Conservation (phyloP, 2,113 vertebrate genomes). For the Acanthochromis polyacanthus region DNA sequence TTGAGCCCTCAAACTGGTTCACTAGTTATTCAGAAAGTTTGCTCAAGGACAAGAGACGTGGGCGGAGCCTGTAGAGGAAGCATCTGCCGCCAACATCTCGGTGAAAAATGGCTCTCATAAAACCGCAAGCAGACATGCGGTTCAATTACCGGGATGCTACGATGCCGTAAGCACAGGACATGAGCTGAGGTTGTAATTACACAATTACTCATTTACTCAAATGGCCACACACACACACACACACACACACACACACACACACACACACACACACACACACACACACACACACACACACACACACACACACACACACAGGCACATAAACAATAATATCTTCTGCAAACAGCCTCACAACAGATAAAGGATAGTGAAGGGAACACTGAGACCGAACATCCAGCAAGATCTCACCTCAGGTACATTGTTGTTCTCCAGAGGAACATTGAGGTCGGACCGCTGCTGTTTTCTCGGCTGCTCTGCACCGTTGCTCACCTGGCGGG, state of each 20-base stretch:
- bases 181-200: conserved; percentile 67
- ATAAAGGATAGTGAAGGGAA: conserved; percentile 25
- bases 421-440: conserved; percentile 95
- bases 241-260: conserved; percentile 6
- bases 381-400: conserved; percentile 9
- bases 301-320: not conserved
- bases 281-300: not conserved
- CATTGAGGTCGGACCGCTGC: conserved; percentile 97
- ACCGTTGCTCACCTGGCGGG: conserved; percentile 89
- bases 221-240: conserved; percentile 6
- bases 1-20: conserved; percentile 5
- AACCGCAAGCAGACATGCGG: conserved; percentile 40
- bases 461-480: conserved; percentile 94
- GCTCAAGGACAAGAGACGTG: conserved; percentile 40
- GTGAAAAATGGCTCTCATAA: conserved; percentile 71
- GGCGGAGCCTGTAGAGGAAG: conserved; percentile 25
- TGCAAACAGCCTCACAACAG: conserved; percentile 4
- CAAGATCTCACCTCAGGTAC: conserved; percentile 87
- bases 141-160: conserved; percentile 55
- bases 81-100: conserved; percentile 27
- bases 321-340: conserved; percentile 21
- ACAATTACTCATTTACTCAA: conserved; percentile 63
- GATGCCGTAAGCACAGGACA: conserved; percentile 48
- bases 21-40: conserved; percentile 28
- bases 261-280: not conserved